These are phyloP conservation scores for Girardinichthys multiradiatus DNA, from an alignment of 2,113 vertebrate genomes.

Conservation along the genomic window DNA sequence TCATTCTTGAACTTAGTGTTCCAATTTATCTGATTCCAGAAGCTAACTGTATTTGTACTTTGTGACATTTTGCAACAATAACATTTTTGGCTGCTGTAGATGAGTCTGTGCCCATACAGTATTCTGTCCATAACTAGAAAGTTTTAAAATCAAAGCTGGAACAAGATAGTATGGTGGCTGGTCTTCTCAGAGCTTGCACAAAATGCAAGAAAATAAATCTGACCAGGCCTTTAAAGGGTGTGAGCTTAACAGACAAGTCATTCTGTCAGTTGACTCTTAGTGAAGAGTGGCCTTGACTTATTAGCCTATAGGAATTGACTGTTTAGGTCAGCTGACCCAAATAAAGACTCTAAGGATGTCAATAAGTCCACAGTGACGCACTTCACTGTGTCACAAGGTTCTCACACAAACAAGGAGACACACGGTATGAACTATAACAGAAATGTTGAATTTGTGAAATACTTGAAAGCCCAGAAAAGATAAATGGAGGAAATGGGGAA, in stretches of 20 bases:
- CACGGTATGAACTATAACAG: slow-evolving; percentile 12
- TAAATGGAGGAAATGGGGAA: background rate
- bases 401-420: slow-evolving; percentile 6
- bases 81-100: background rate
- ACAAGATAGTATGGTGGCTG: background rate
- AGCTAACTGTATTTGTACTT: background rate
- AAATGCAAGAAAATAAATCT: slow-evolving; percentile 35
- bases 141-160: background rate
- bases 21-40: background rate
- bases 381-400: slow-evolving; percentile 61
- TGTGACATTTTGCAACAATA: background rate
- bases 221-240: slow-evolving; percentile 18
- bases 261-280: slow-evolving; percentile 58
- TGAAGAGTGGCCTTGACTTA: slow-evolving; percentile 27
- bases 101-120: background rate
- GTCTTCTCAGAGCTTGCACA: slow-evolving; percentile 24
- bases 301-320: slow-evolving; percentile 35
- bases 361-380: slow-evolving; percentile 56
- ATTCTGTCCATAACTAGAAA: background rate
- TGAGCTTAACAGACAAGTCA: slow-evolving; percentile 20
- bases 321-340: slow-evolving; percentile 56
- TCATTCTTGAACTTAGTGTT: background rate
- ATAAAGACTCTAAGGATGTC: slow-evolving; percentile 51
- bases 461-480: background rate
- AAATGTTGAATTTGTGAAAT: slow-evolving; percentile 31